Base-by-base conservation (phyloP, 1,140 invertebrate species). In the Drosophila subobscura region DNA sequence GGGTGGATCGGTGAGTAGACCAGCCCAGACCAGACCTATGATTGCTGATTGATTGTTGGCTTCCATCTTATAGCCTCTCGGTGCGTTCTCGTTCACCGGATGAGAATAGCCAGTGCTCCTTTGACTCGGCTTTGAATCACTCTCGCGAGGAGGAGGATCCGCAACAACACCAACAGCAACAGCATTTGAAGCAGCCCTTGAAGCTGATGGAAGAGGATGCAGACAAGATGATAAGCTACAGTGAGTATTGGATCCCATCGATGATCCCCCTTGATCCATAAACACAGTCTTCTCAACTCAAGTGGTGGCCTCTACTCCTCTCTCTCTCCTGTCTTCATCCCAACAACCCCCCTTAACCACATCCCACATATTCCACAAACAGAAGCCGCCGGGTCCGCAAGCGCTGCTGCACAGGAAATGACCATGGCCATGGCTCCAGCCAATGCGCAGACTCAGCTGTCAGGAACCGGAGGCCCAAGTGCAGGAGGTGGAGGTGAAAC, bases 111-210 rank as follows among this genome's bases (percentile, higher is more conserved):
- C 96, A 95, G 71, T 96, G 96, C 40, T 97, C 96, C 64, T 92
- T 97, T 66, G 96, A 97, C 91, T 97, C 96, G 0, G 95, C 96
- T 79, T 90, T 97, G 52, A 97, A 97, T 92, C 95, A 96, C 64
- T 96, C 96, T 5, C 94, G 95, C 50, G 95, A 96, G 72, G 96
- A 96, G 79, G 95, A 95, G 77, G 94, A 95, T 16, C 83, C 71
- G 1, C 57, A 51, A n/a, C 60, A 59, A 3, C 74, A 57, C 5
- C 47, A 56, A 4, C 58, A 68, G 1, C 70, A 64, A n/a, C 74
- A 55, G 6, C 74, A 79, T 45, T 49, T 41, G 25, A 63, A 65
- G 16, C 46, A 56, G 12, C 42, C 49, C 14, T 14, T 22, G 2
- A 57, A 61, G 22, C 49, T 45, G 2, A 12, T 70, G n/a, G 77